phyloP scores from a whole-genome alignment of 2,797 vertebrate species.

The Monodelphis domestica region DNA sequence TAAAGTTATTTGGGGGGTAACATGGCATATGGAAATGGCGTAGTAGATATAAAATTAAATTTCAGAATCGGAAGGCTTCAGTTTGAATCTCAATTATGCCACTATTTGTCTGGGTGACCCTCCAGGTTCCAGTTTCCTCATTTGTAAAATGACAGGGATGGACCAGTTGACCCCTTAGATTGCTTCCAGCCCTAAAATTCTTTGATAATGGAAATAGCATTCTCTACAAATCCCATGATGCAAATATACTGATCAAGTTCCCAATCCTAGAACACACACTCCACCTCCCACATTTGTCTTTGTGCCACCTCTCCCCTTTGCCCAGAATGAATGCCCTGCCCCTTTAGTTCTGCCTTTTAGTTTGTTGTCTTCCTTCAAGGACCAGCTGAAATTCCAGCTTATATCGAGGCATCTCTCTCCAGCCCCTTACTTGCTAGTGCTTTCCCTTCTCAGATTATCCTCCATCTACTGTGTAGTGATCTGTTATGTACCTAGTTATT shows the following conservation, averaged over 20 bases:
- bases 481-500: neutral
- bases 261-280: too few species aligned
- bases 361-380: neutral
- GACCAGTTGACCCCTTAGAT: neutral
- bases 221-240: neutral
- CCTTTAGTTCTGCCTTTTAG: neutral
- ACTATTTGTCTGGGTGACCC: neutral
- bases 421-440: neutral
- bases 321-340: neutral
- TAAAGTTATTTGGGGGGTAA: neutral
- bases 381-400: neutral
- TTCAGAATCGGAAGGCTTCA: neutral
- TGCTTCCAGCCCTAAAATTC: neutral
- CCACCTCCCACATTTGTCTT: neutral
- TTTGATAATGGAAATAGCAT: neutral
- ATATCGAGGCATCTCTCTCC: neutral
- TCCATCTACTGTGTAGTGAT: neutral
- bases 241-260: neutral
- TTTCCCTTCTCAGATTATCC: neutral
- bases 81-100: neutral
- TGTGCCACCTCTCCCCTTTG: neutral
- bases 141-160: neutral
- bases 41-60: neutral
- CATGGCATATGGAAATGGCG: neutral
- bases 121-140: neutral